A percentile compares a stretch with the other conserved stretches of the same genome.
These are phyloP conservation scores for Diadegma fenestrale DNA, from an alignment of 2,888 invertebrate species.

Conservation along the genomic window DNA sequence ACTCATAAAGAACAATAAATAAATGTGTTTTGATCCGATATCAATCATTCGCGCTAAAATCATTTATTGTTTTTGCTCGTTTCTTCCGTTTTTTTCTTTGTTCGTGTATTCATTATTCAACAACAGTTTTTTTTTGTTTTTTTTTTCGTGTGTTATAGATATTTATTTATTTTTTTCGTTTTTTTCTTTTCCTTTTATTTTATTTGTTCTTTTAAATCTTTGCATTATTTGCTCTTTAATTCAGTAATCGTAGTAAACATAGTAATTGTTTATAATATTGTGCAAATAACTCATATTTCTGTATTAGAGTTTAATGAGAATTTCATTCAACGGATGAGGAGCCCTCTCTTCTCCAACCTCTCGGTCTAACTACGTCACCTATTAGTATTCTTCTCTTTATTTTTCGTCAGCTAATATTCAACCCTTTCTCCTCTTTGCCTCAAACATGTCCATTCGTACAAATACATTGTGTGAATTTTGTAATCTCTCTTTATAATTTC, in stretches of 20 bases:
- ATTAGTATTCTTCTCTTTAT: constrained; percentile 62
- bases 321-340: constrained; percentile 79
- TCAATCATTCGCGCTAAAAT: constrained; percentile 74
- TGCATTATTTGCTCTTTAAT: constrained; percentile 80
- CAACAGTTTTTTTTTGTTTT: constrained; percentile 66
- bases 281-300: constrained; percentile 83
- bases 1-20: constrained; percentile 67
- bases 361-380: constrained; percentile 63
- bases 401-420: constrained; percentile 22
- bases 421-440: constrained; percentile 57
- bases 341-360: constrained; percentile 72
- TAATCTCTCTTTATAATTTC: constrained; percentile 50
- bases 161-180: constrained; percentile 62
- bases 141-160: constrained; percentile 44
- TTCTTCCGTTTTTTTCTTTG: constrained; percentile 65
- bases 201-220: constrained; percentile 72
- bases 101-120: constrained; percentile 71
- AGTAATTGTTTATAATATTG: constrained; percentile 83
- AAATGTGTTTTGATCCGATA: constrained; percentile 75
- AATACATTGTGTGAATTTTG: constrained; percentile 55
- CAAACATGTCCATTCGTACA: constrained; percentile 64
- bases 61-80: constrained; percentile 75
- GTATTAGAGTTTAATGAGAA: constrained; percentile 78
- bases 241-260: constrained; percentile 81
- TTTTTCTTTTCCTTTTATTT: constrained; percentile 61